Evolutionary conservation across 2,113 vertebrate species (phyloP), one percentile per base, ranked within the genome.

Genomic region (Dipodomys spectabilis): DNA sequence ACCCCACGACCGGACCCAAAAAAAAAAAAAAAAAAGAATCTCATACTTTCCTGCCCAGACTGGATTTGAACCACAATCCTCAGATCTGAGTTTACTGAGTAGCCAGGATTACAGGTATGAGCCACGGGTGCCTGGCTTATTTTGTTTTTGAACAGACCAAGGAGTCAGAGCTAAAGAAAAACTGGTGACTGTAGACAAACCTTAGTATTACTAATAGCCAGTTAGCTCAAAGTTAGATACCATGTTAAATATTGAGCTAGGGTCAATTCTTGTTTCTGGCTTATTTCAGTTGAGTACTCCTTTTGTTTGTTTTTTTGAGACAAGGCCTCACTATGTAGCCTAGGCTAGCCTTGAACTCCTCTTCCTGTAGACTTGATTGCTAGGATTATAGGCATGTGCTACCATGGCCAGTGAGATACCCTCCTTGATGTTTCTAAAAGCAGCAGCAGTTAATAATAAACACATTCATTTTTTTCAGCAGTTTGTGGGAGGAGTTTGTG

Each of bases 61-160:
- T 57, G 15, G 53, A 57, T 57, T 57, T 57, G 53, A 57, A 57
- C 53, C 53, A 57, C 15, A 57, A 57, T 57, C 53, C 53, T 57
- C 53, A 57, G 53, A 73, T 67, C 32, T 68, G 10, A 25, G 68
- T 64, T 92, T 83, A 82, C n/a, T 67, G 65, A 10, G 27, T 57
- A 27, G 65, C 65, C 10, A 67, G 6, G 65, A 67, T 67, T 67
- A 6, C 23, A 67, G 8, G 65, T 67, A 27, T 27, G 23, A 67
- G 20, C 65, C 65, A 67, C 23, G 4, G 10, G 1, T 27, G 23
- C 27, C 25, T 27, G 10, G 10, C 28, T 11, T 11, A 32, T n/a
- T 32, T 83, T 86, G 68, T n/a, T 39, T 95, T 86, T 90, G 83
- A 67, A 78, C 3, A 75, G 44, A 11, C n/a, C 79, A 88, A 68